phyloP scores from a whole-genome alignment of 2,113 vertebrate genomes.

The Brachypodius melanocephalos region DNA sequence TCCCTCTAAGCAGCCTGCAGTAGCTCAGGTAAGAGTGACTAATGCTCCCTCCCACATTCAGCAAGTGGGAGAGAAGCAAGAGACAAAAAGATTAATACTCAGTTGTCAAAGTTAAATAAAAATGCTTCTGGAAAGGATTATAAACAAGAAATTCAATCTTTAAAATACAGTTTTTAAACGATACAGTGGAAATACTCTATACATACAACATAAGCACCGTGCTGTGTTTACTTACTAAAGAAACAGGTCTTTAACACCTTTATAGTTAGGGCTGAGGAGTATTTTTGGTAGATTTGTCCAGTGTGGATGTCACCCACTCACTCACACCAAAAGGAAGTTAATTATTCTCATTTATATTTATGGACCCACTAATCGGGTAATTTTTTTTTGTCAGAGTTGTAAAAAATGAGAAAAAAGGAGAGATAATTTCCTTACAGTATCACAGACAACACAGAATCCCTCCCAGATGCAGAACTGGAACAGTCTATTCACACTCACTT shows the following conservation, averaged over 20 bases:
- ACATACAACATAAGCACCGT: background rate
- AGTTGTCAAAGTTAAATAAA: background rate
- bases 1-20: background rate
- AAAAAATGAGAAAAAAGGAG: background rate
- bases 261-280: background rate
- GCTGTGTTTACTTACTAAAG: background rate
- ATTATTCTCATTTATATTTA: background rate
- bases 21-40: background rate
- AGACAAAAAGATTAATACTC: background rate
- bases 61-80: background rate
- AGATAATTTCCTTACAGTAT: background rate
- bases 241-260: background rate
- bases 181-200: background rate
- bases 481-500: background rate
- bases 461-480: background rate
- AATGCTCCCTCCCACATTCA: background rate
- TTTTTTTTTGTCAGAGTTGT: background rate
- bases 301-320: background rate
- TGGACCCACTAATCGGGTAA: background rate
- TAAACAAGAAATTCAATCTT: background rate
- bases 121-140: background rate
- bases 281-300: background rate
- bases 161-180: background rate
- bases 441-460: background rate
- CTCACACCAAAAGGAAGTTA: background rate